These are phyloP conservation scores for Boulengeromyrus knoepffleri DNA, from an alignment of 2,113 vertebrate genomes.

Conservation along the genomic window DNA sequence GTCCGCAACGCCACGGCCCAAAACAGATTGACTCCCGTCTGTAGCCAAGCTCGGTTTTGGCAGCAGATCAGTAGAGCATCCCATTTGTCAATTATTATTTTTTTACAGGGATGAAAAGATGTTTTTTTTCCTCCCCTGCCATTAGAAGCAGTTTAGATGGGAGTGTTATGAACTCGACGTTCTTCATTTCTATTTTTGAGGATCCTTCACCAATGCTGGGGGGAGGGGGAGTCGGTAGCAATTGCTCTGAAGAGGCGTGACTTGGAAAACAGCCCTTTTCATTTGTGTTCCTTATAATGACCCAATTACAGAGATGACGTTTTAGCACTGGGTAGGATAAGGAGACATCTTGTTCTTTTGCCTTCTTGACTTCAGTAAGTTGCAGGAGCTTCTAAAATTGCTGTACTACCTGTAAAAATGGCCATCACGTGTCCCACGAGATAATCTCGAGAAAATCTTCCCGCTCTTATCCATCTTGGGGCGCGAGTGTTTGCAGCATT, in stretches of 20 bases:
- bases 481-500: not conserved
- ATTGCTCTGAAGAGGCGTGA: constrained; percentile 45
- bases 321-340: not conserved
- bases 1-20: not conserved
- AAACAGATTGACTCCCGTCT: constrained; percentile 32
- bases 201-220: constrained; percentile 34
- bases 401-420: not conserved
- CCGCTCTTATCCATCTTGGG: not conserved
- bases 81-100: constrained; percentile 42
- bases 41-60: constrained; percentile 33
- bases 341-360: not conserved
- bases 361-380: not conserved
- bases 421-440: not conserved
- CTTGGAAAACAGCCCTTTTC: constrained; percentile 39
- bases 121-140: constrained; percentile 4
- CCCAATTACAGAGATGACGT: not conserved
- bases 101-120: constrained; percentile 33
- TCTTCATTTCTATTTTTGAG: constrained; percentile 32
- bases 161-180: constrained; percentile 44
- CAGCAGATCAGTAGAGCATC: constrained; percentile 36
- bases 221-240: constrained; percentile 40
- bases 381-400: not conserved
- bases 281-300: constrained; percentile 51
- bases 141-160: constrained; percentile 37
- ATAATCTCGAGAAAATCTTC: not conserved